phyloP scores from a whole-genome alignment of 2,797 vertebrate species.

The Phrynocephalus guinanensis region DNA sequence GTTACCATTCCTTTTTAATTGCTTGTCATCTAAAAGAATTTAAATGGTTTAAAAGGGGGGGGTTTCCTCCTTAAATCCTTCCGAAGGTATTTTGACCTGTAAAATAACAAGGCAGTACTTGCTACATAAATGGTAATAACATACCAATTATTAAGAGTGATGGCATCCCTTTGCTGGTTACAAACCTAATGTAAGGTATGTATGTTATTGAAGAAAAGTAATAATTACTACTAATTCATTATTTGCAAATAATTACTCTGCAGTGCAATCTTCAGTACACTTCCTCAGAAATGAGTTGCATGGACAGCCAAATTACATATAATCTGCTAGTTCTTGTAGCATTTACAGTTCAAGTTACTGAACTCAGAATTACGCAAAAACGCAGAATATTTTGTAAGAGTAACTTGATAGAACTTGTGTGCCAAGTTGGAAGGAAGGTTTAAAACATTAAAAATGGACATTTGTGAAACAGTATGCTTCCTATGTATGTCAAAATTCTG shows the following conservation, averaged over 20 bases:
- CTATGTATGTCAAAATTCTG: background rate
- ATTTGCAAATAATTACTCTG: background rate
- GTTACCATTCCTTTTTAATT: too few species aligned
- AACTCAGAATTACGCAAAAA: background rate
- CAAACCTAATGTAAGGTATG: too few species aligned
- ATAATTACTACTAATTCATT: background rate
- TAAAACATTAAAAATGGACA: constrained; percentile 7
- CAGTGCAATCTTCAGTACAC: background rate
- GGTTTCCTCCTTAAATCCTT: too few species aligned
- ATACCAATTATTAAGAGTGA: too few species aligned
- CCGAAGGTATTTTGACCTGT: too few species aligned
- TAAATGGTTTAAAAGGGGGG: too few species aligned
- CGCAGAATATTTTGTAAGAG: constrained; percentile 11
- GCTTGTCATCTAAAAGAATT: too few species aligned
- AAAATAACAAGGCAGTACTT: too few species aligned
- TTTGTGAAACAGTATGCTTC: background rate
- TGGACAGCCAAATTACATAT: background rate
- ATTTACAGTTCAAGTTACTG: constrained; percentile 6
- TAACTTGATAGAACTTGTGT: constrained; percentile 15
- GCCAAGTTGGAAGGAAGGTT: background rate
- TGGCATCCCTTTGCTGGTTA: too few species aligned
- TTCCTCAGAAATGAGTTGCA: background rate
- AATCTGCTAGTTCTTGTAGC: background rate
- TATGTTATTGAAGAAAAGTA: too few species aligned
- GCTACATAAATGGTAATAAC: too few species aligned